Evolutionary conservation across 2,113 vertebrate genomes (phyloP), one percentile per base, ranked within the genome.

Genomic region (Gymnobelideus leadbeateri): DNA sequence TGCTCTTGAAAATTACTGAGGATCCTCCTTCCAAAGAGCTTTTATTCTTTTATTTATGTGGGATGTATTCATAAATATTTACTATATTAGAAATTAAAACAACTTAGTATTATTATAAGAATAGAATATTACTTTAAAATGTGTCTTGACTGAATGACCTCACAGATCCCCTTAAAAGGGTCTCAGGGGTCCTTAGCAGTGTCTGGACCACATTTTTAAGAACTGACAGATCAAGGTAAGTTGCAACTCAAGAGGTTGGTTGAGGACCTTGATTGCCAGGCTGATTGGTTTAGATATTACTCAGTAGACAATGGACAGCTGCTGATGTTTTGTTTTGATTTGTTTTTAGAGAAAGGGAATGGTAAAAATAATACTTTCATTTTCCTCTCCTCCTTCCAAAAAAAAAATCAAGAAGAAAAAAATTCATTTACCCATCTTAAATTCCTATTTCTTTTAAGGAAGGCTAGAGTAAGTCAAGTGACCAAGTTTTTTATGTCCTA

Each of bases 401-500:
- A 68, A 43, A 51, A 90, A 28, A 54, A 90, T 16, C 77, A 68
- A 96, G 52, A 77, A 52, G 89, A 26, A 92, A 31, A 25, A 23
- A 91, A 89, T 95, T 91, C 53, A 51, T 3, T 5, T 50, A 21
- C 89, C 93, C 53, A 31, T 49, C 52, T 37, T 26, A 94, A 89
- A 90, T 84, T 25, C 28, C 68, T 51, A 93, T 91, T 91, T 61
- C 91, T 25, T 92, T 46, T 8, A 0, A 92, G 43, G 47, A 43
- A 91, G 91, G 90, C 31, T 84, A 3, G 50, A 91, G 10, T 43
- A 51, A 54, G 91, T 77, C 43, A 94, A 96, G 96, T 92, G 93
- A 94, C 94, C 2, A 1, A 84, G 19, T 43, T 84, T 43, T 6
- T 84, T n/a, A 84, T 43, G 6, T 8, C 68, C 14, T 43, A 84